Percentiles rank a stretch among this genome's conserved stretches.
These are phyloP conservation scores for Merluccius polli DNA, from an alignment of 2,797 vertebrate genomes.

Conservation along the genomic window DNA sequence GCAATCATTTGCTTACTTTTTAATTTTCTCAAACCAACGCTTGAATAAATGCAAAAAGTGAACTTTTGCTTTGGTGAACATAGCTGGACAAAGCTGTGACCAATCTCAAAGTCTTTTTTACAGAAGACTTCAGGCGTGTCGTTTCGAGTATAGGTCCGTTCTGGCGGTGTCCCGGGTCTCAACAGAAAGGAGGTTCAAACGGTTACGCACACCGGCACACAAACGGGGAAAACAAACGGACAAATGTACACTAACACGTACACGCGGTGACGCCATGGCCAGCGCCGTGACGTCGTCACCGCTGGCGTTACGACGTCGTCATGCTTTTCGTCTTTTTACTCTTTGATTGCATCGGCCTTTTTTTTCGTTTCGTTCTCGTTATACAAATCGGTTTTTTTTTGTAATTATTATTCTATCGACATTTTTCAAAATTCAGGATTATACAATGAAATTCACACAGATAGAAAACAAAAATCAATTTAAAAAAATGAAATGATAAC, in stretches of 20 bases:
- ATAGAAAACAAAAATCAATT: slow-evolving; percentile 42
- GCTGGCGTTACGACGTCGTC: slow-evolving; percentile 66
- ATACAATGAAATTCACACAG: slow-evolving; percentile 64
- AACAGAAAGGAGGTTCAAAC: slow-evolving; percentile 36
- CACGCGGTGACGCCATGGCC: slow-evolving; percentile 70
- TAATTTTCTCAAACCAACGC: slow-evolving; percentile 22
- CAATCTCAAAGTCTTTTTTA: slow-evolving; percentile 14
- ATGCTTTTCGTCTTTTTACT: slow-evolving; percentile 62
- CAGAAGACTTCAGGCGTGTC: slow-evolving; percentile 19
- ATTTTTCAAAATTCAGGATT: slow-evolving; percentile 65
- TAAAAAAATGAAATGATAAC: slow-evolving; percentile 34
- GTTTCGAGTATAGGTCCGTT: slow-evolving; percentile 30
- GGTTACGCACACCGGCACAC: slow-evolving; percentile 7
- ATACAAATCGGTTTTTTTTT: not conserved
- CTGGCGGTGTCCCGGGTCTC: not conserved
- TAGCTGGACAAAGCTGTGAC: slow-evolving; percentile 39
- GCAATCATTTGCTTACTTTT: slow-evolving; percentile 11
- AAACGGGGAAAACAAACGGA: slow-evolving; percentile 52
- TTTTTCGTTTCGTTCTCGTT: slow-evolving; percentile 7
- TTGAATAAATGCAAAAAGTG: slow-evolving; percentile 34
- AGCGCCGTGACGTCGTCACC: slow-evolving; percentile 67
- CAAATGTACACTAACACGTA: slow-evolving; percentile 51
- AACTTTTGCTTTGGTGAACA: slow-evolving; percentile 55
- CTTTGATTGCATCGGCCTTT: slow-evolving; percentile 63
- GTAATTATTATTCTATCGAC: slow-evolving; percentile 21